Conservation (phyloP, 2,797 vertebrate species). For the Dallia pectoralis region DNA sequence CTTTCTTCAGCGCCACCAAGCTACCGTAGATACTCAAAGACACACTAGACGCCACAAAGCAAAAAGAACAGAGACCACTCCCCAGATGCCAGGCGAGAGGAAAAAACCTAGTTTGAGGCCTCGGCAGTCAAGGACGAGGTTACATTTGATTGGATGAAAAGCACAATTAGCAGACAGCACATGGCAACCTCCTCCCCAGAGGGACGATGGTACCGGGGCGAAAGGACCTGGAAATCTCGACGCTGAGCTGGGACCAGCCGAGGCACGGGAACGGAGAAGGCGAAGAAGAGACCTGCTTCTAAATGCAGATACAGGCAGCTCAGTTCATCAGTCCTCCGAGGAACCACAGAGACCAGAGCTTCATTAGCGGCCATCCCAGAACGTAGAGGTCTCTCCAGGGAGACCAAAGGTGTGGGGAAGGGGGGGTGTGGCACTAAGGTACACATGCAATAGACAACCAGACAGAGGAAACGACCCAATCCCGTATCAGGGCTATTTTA, state of each 20-base stretch:
- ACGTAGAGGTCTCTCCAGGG: background rate
- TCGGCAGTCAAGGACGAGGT: slow-evolving; percentile 16
- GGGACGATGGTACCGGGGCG: background rate
- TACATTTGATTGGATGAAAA: slow-evolving; percentile 34
- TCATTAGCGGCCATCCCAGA: slow-evolving; percentile 20
- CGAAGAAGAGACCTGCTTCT: background rate
- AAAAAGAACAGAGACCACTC: background rate
- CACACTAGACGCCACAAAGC: background rate
- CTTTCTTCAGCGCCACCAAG: background rate
- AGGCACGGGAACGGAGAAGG: background rate
- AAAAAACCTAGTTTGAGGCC: background rate
- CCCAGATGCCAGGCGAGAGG: background rate
- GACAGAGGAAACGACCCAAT: background rate
- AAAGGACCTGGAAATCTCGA: background rate
- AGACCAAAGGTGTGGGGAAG: background rate
- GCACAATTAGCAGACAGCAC: slow-evolving; percentile 20
- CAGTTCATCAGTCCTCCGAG: background rate
- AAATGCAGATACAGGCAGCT: background rate
- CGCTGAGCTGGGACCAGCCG: background rate
- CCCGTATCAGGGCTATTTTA: background rate
- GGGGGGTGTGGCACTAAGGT: background rate
- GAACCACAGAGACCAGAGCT: background rate
- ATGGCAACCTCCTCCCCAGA: background rate
- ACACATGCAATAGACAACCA: background rate
- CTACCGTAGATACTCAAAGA: background rate